Base-by-base conservation (phyloP, 2,797 vertebrate genomes). In the Chrosomus eos region DNA sequence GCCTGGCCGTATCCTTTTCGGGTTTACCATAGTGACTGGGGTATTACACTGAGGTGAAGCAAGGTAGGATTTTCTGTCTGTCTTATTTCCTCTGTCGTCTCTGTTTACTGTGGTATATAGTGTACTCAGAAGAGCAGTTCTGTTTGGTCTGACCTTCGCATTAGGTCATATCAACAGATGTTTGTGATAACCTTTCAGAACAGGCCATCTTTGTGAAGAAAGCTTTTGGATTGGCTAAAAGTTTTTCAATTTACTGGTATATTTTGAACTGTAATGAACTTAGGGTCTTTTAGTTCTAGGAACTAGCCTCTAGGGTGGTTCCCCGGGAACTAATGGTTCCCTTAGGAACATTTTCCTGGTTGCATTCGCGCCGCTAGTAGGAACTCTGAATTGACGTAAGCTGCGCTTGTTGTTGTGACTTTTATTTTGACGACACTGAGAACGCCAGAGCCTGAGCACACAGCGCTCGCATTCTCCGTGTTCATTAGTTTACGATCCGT, bases 1-100 rank as follows among this genome's bases (percentile, higher is more conserved):
- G 36, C 96, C 96, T 0, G 97, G 97, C 0, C 96, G 95, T 97
- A 97, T 97, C 97, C 96, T 97, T 97, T 68, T 79, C 58, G 68
- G 86, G 45, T 84, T 40, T 73, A 45, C 71, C 45, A 1, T 18
- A 18, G 14, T 38, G 48, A 64, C 21, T 36, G 21, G 14, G 7
- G 16, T 48, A 60, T 78, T 74, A 38, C 14, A 5, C 21, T 55
- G 48, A 51, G 66, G 40, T 60, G 43, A 83, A 36, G 10, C 5
- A 64, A 70, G 95, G 96, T 96, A 94, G 91, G 94, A 81, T 48
- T 81, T 31, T 84, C 28, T 81, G 43, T 75, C 10, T 81, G 26
- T 89, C 48, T 71, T n/a, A n/a, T n/a, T 70, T 88, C 13, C 13
- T 26, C 26, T 28, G 26, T 64, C 3, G 3, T 64, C 64, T 48